A percentile compares a stretch with the other conserved stretches of the same genome.
These are phyloP conservation scores for Aphaenogaster rudis DNA, from an alignment of 1,140 invertebrate genomes.

Conservation along the genomic window DNA sequence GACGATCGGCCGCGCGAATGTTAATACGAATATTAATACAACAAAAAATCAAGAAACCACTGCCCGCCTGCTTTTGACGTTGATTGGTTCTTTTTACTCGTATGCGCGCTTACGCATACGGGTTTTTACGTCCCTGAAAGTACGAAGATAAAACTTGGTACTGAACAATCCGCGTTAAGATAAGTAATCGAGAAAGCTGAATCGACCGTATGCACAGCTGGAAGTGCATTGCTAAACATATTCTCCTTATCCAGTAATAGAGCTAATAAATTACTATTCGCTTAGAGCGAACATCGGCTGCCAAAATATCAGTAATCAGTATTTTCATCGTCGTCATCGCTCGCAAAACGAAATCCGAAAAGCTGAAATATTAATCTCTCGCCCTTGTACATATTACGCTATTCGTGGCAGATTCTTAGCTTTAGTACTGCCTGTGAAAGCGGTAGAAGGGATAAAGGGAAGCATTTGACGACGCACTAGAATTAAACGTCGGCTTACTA, in stretches of 20 bases:
- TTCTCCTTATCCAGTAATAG: conserved; percentile 31
- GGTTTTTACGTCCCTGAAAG: conserved; percentile 21
- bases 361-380: conserved; percentile 40
- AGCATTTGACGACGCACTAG: conserved; percentile 41
- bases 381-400: conserved; percentile 62
- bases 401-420: conserved; percentile 43
- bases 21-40: conserved; percentile 32
- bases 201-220: conserved; percentile 5
- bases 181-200: neutral
- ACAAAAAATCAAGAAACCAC: conserved; percentile 64
- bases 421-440: conserved; percentile 22
- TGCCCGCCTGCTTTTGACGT: conserved; percentile 53
- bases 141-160: conserved; percentile 38
- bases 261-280: conserved; percentile 63
- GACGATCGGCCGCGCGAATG: conserved; percentile 30
- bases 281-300: conserved; percentile 69
- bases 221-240: conserved; percentile 30
- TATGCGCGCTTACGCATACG: neutral
- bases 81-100: conserved; percentile 21
- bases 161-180: conserved; percentile 25
- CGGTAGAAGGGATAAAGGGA: conserved; percentile 9
- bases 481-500: conserved; percentile 68
- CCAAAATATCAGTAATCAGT: conserved; percentile 75
- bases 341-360: conserved; percentile 34
- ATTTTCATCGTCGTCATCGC: conserved; percentile 58